These are phyloP conservation scores for Aphis craccivora DNA, from an alignment of 1,140 invertebrate genomes.

Conservation along the genomic window DNA sequence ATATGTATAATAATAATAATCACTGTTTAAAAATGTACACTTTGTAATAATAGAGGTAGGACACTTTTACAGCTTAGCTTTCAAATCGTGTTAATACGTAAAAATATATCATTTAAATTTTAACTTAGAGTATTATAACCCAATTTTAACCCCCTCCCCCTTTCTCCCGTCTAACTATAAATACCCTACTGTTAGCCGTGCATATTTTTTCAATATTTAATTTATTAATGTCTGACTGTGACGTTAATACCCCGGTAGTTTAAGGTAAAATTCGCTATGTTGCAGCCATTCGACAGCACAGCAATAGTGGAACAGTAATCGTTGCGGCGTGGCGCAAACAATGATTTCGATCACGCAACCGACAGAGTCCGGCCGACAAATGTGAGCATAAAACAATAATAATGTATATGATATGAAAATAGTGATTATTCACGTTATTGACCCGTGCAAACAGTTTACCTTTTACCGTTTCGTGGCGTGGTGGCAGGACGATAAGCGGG, in stretches of 20 bases:
- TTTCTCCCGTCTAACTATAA: too few species aligned
- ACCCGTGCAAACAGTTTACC: not conserved
- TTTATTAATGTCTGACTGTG: not conserved
- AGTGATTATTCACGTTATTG: not conserved
- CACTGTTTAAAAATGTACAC: too few species aligned
- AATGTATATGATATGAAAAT: not conserved
- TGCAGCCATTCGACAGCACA: not conserved
- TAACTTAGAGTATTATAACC: too few species aligned
- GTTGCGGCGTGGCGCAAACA: not conserved
- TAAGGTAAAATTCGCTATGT: not conserved
- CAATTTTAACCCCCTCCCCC: too few species aligned
- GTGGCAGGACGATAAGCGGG: not conserved
- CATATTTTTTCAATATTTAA: not conserved
- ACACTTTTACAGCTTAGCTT: too few species aligned
- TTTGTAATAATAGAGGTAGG: too few species aligned
- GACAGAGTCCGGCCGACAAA: not conserved
- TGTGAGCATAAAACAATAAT: not conserved
- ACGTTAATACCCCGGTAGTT: not conserved
- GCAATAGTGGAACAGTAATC: not conserved
- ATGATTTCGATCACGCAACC: slow-evolving; percentile 27
- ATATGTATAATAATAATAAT: too few species aligned
- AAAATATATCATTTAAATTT: not conserved
- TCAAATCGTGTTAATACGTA: not conserved
- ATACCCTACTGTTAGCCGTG: too few species aligned
- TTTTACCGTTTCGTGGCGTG: not conserved